These are phyloP conservation scores for Psittacus erithacus DNA, from an alignment of 2,113 vertebrate species.

Conservation along the genomic window DNA sequence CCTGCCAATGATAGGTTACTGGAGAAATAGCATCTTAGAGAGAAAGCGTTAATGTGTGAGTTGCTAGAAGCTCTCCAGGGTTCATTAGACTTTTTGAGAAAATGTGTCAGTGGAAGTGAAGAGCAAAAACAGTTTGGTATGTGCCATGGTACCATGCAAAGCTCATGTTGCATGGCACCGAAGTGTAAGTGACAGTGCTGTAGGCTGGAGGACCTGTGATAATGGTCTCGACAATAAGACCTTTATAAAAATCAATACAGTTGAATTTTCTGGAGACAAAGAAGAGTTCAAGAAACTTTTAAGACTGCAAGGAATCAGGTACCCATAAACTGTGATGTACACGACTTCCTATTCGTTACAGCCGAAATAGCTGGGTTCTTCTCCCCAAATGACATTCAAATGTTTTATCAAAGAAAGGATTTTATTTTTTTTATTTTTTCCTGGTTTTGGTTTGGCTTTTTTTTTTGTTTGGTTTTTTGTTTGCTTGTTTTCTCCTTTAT, in stretches of 20 bases:
- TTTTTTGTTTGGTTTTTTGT: no score
- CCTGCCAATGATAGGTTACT: not conserved
- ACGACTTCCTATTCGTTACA: not conserved
- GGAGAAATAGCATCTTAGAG: not conserved
- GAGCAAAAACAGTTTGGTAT: not conserved
- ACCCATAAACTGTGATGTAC: not conserved
- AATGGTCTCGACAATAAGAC: not conserved
- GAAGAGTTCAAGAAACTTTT: not conserved
- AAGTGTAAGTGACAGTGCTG: not conserved
- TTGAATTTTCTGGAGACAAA: not conserved
- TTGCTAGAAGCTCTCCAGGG: not conserved
- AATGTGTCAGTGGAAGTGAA: not conserved
- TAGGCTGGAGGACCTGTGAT: not conserved
- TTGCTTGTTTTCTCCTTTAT: not conserved
- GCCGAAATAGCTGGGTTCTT: not conserved
- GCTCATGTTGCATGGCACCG: not conserved
- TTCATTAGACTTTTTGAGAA: not conserved
- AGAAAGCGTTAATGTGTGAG: not conserved
- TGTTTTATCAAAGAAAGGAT: not conserved
- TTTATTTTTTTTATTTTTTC: not conserved
- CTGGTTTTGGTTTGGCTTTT: no score
- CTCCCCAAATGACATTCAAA: not conserved
- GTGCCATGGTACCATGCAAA: not conserved
- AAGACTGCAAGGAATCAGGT: not conserved
- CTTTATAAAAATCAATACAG: not conserved